Evolutionary conservation across 2,888 invertebrate species (phyloP).

Genomic region (Papilio elwesi): DNA sequence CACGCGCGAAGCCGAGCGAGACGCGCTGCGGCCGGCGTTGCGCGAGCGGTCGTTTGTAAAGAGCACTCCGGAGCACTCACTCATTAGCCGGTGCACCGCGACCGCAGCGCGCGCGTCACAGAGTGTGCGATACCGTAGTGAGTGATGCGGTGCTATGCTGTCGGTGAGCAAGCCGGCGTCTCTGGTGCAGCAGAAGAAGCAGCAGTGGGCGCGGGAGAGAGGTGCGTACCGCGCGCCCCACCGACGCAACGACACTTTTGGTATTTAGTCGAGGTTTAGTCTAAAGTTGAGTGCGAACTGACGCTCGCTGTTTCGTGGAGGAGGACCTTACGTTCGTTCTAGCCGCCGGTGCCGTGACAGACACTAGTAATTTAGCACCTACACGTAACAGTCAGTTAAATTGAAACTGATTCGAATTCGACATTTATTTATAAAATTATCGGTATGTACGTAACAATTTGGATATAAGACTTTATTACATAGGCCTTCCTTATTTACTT

Average conservation of each 20-base stretch:
- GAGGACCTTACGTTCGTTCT: conserved; percentile 5
- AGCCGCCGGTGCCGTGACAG: conserved; percentile 14
- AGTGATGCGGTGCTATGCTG: conserved; percentile 78
- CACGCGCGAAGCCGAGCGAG: conserved; percentile 76
- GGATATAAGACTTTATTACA: not conserved
- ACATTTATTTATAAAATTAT: conserved; percentile 23
- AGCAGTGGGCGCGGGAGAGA: conserved; percentile 97
- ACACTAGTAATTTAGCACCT: conserved; percentile 39
- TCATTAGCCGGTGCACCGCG: conserved; percentile 80
- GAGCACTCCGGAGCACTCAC: conserved; percentile 67
- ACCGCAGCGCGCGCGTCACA: conserved; percentile 76
- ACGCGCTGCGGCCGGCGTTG: conserved; percentile 67
- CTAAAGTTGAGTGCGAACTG: conserved; percentile 11
- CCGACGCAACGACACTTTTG: conserved; percentile 19
- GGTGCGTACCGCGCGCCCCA: conserved; percentile 83
- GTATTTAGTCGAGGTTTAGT: conserved; percentile 9
- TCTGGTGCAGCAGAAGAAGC: conserved; percentile 93
- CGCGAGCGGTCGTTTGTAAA: conserved; percentile 75
- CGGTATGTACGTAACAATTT: conserved; percentile 36
- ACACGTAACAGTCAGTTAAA: conserved; percentile 42
- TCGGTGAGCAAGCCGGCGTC: conserved; percentile 83
- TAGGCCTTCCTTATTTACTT: not conserved
- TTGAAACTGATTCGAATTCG: conserved; percentile 3
- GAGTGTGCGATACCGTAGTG: conserved; percentile 81
- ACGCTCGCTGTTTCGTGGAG: conserved; percentile 8